A percentile compares a stretch with the other conserved stretches of the same genome.
Conservation (phyloP, 2,113 vertebrate species). For the Hirundichthys speculiger region DNA sequence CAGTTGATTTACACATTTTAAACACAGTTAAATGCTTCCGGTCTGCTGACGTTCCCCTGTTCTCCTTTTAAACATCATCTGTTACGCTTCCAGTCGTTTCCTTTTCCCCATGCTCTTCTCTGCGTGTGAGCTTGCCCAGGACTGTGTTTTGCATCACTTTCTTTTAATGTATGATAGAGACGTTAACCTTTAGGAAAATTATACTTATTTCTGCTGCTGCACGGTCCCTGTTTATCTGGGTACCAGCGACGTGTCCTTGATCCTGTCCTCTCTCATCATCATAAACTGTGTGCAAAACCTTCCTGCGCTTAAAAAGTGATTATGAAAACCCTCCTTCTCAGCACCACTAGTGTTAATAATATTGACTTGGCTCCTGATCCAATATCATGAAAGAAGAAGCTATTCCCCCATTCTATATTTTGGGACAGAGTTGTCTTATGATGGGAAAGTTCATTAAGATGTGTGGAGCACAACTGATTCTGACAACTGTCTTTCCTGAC, state of each 20-base stretch:
- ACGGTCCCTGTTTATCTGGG: no score
- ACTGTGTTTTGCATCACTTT: not conserved
- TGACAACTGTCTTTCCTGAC: no score
- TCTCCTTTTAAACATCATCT: not conserved
- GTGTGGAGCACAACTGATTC: no score
- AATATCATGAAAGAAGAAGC: no score
- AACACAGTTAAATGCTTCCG: not conserved
- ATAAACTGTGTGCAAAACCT: not conserved
- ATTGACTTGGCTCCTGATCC: no score
- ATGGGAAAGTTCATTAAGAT: no score
- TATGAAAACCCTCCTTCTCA: no score
- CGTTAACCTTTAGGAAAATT: not conserved
- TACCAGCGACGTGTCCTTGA: not conserved
- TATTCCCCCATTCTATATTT: no score
- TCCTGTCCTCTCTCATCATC: not conserved
- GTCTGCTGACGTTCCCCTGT: not conserved
- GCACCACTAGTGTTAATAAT: no score
- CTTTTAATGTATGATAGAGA: not conserved
- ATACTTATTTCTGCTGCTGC: not conserved
- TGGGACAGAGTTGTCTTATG: no score
- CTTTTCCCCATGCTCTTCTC: not conserved
- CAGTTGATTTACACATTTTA: not conserved
- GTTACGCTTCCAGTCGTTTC: not conserved
- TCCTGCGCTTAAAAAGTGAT: no score
- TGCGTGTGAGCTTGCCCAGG: slow-evolving; percentile 5